Conservation (phyloP, 1,140 invertebrate species). For the Hetaerina americana region DNA sequence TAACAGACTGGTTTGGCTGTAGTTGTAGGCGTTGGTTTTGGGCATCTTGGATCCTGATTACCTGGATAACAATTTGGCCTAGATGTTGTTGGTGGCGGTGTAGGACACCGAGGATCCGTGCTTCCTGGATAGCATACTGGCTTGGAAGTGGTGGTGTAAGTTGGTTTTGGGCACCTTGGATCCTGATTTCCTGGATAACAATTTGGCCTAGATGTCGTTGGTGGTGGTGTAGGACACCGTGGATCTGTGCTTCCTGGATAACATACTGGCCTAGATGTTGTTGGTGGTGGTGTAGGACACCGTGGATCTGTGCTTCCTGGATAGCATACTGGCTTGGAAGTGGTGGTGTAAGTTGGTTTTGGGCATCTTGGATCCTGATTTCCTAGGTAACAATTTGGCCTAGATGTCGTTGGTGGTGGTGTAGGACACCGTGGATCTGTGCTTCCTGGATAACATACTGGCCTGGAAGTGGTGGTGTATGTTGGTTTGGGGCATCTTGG, state of each 20-base stretch:
- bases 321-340: conserved; percentile 9
- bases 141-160: conserved; percentile 19
- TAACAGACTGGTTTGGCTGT: conserved; percentile 11
- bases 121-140: conserved; percentile 29
- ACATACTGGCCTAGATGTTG: conserved; percentile 17
- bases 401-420: not conserved
- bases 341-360: conserved; percentile 9
- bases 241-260: conserved; percentile 26
- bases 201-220: conserved; percentile 11
- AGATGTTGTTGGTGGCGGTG: conserved; percentile 20
- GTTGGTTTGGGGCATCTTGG: conserved; percentile 21
- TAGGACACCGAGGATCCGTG: conserved; percentile 29
- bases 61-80: conserved; percentile 10
- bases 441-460: conserved; percentile 17
- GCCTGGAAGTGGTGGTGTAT: conserved; percentile 12
- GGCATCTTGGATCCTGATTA: conserved; percentile 16
- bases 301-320: conserved; percentile 20
- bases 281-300: conserved; percentile 13
- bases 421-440: conserved; percentile 24
- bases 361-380: conserved; percentile 6
- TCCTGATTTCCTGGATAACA: conserved; percentile 23
- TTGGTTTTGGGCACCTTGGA: conserved; percentile 24
- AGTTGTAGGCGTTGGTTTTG: conserved; percentile 20
- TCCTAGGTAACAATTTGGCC: conserved; percentile 17
- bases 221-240: conserved; percentile 11